Percentiles rank a stretch among this genome's conserved stretches.
phyloP scores from a whole-genome alignment of 2,113 vertebrate species.

The Rattus rattus region DNA sequence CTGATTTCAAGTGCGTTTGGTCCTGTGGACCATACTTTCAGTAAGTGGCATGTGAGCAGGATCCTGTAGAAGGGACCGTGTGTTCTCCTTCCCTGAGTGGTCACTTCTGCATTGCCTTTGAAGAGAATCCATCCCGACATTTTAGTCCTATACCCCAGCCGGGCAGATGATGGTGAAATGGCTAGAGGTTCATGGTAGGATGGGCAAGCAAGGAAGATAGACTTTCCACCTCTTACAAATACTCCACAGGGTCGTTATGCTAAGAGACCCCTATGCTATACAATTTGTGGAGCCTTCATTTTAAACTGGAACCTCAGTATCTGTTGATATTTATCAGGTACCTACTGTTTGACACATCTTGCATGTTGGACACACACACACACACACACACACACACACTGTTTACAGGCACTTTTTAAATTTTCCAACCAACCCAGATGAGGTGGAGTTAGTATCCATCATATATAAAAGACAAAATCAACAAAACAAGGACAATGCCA shows the following conservation, averaged over 20 bases:
- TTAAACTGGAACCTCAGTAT: not conserved
- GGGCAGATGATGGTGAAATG: not conserved
- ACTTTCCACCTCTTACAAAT: not conserved
- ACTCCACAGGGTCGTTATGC: not conserved
- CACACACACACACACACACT: rapidly evolving
- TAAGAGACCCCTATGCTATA: not conserved
- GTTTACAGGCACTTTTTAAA: not conserved
- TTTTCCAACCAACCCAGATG: not conserved
- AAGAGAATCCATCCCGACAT: not conserved
- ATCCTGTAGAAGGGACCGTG: not conserved
- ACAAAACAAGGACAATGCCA: not conserved
- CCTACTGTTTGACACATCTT: not conserved
- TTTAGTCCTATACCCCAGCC: not conserved
- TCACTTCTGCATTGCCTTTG: not conserved
- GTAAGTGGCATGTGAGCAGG: not conserved
- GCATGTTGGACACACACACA: too few species aligned
- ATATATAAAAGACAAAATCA: not conserved
- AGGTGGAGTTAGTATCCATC: not conserved
- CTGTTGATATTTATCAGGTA: not conserved
- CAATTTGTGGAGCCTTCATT: not conserved
- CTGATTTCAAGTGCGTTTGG: not conserved
- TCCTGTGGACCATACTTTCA: not conserved
- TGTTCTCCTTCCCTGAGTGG: not conserved
- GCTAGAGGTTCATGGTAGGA: too few species aligned
- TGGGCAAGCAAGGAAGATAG: not conserved